These are phyloP conservation scores for Pseudotriccus pelzelni DNA, from an alignment of 2,797 vertebrate genomes.

Conservation along the genomic window DNA sequence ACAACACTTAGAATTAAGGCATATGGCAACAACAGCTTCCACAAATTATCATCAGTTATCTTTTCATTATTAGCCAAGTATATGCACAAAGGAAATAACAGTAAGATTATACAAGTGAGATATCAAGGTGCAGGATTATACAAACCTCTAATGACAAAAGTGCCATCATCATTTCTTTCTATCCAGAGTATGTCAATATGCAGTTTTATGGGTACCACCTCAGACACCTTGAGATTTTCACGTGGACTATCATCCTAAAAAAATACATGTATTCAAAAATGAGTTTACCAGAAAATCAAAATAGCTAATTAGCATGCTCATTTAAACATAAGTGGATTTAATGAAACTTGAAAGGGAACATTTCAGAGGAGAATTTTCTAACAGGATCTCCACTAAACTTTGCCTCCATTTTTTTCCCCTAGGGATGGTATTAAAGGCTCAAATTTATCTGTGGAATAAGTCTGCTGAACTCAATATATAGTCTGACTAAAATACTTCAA, in stretches of 20 bases:
- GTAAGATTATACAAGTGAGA: background rate
- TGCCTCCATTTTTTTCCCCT: background rate
- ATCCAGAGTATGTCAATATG: slow-evolving; percentile 89
- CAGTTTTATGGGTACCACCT: slow-evolving; percentile 83
- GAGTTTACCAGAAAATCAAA: background rate
- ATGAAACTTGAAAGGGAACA: background rate
- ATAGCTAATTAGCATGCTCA: background rate
- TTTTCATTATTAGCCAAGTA: background rate
- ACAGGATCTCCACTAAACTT: background rate
- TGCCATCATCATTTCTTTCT: slow-evolving; percentile 89
- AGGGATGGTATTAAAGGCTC: background rate
- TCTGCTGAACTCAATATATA: slow-evolving; percentile 15
- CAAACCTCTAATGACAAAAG: slow-evolving; percentile 90
- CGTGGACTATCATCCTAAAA: slow-evolving; percentile 88
- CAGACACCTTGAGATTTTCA: slow-evolving; percentile 76
- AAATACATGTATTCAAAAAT: background rate
- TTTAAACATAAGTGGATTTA: background rate
- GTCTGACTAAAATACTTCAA: slow-evolving; percentile 29
- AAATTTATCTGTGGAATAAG: slow-evolving; percentile 1
- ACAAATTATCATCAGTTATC: background rate
- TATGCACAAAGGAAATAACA: background rate
- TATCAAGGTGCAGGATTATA: background rate
- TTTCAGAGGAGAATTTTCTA: slow-evolving; percentile 7
- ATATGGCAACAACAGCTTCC: background rate
- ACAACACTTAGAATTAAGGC: background rate